Evolutionary conservation across 2,113 vertebrate genomes (phyloP).

Genomic region (Charina bottae): DNA sequence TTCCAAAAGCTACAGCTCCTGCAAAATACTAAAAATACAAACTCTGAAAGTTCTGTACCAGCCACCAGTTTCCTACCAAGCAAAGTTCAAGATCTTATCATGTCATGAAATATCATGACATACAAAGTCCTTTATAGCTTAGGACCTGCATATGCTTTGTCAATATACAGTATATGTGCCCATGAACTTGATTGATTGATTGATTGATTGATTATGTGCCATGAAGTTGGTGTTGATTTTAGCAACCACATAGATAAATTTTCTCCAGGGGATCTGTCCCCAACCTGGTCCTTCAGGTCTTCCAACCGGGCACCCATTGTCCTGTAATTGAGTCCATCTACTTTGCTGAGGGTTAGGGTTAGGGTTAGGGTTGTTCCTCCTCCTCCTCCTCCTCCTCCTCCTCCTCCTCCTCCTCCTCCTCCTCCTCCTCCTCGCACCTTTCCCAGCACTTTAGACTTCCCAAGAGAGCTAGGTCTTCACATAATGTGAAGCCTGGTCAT

Average conservation of each 20-base stretch:
- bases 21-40: neutral
- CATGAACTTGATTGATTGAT: neutral
- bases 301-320: neutral
- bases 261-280: neutral
- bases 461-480: neutral
- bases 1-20: neutral
- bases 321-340: neutral
- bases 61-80: neutral
- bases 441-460: neutral
- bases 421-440: neutral
- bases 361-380: too few relatives aligned
- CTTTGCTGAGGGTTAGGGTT: neutral
- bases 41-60: neutral
- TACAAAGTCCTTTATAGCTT: neutral
- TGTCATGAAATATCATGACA: neutral
- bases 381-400: neutral
- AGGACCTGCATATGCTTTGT: neutral
- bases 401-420: neutral
- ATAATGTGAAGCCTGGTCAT: neutral
- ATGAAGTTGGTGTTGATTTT: neutral
- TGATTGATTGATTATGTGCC: neutral
- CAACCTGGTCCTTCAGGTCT: neutral
- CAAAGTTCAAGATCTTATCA: neutral
- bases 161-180: neutral
- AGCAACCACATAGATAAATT: neutral